Conservation (phyloP, 2,888 invertebrate genomes). For the Napeogenes inachia region DNA sequence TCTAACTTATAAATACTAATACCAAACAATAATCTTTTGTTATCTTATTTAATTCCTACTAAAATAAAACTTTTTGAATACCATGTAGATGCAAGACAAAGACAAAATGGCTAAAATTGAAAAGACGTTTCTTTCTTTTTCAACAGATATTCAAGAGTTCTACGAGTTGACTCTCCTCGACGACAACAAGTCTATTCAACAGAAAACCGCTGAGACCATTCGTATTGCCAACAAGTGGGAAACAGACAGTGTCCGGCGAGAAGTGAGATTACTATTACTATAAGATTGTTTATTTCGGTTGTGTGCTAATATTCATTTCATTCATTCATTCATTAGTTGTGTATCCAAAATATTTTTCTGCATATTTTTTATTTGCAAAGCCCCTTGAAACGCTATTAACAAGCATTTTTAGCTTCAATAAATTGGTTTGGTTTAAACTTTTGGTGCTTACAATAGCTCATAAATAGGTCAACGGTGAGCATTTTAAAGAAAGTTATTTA, state of each 20-base stretch:
- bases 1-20: too few species aligned
- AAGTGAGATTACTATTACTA: constrained; percentile 43
- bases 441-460: background rate
- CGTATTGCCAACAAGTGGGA: constrained; percentile 98
- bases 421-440: background rate
- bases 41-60: too few species aligned
- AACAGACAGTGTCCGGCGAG: constrained; percentile 69
- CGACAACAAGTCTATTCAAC: constrained; percentile 95
- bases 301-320: too few species aligned
- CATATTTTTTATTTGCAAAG: background rate
- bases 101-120: constrained; percentile 1
- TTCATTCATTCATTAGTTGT: too few species aligned
- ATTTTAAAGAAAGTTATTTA: background rate
- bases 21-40: too few species aligned
- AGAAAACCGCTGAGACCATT: constrained; percentile 96
- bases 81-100: background rate
- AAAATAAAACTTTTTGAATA: background rate
- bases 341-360: background rate
- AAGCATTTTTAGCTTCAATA: background rate
- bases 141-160: constrained; percentile 98
- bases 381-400: background rate
- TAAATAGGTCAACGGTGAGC: constrained; percentile 1
- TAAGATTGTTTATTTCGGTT: too few species aligned
- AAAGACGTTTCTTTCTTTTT: constrained; percentile 9
- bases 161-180: constrained; percentile 98